These are phyloP conservation scores for Eublepharis macularius DNA, from an alignment of 2,113 vertebrate species.

Conservation along the genomic window DNA sequence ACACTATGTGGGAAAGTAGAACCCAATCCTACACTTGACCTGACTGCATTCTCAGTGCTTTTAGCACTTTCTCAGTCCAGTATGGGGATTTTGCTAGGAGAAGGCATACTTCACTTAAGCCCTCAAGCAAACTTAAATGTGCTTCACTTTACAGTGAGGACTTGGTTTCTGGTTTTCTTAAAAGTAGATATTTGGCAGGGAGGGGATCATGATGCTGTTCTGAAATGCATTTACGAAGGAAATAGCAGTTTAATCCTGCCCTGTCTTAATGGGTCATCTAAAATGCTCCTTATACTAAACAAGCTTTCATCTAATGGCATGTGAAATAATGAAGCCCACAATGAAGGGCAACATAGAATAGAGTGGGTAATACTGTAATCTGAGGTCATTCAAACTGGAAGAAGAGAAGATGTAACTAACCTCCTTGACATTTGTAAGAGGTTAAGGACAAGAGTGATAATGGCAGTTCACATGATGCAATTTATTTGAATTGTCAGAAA, in stretches of 20 bases:
- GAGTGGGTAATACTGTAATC: conserved; percentile 23
- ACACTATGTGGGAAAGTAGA: too few species aligned
- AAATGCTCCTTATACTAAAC: conserved; percentile 19
- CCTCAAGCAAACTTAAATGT: not conserved
- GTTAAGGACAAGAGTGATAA: conserved; percentile 21
- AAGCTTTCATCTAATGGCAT: not conserved
- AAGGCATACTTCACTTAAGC: too few species aligned
- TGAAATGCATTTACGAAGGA: conserved; percentile 5
- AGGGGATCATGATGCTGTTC: not conserved
- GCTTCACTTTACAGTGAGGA: not conserved
- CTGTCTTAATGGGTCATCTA: not conserved
- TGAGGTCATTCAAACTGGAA: conserved; percentile 5
- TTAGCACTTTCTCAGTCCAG: too few species aligned
- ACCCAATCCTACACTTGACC: too few species aligned
- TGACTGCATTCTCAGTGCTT: too few species aligned
- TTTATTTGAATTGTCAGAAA: conserved; percentile 36
- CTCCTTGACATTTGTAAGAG: conserved; percentile 25
- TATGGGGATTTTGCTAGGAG: too few species aligned
- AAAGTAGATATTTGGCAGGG: not conserved
- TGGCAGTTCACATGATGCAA: conserved; percentile 29
- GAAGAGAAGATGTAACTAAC: conserved; percentile 32
- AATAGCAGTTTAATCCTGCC: not conserved
- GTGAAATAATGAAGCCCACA: conserved; percentile 14
- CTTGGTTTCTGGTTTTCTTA: not conserved
- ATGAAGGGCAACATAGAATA: conserved; percentile 18